Conservation (phyloP, 2,888 invertebrate species). For the Cheilosia grossa region DNA sequence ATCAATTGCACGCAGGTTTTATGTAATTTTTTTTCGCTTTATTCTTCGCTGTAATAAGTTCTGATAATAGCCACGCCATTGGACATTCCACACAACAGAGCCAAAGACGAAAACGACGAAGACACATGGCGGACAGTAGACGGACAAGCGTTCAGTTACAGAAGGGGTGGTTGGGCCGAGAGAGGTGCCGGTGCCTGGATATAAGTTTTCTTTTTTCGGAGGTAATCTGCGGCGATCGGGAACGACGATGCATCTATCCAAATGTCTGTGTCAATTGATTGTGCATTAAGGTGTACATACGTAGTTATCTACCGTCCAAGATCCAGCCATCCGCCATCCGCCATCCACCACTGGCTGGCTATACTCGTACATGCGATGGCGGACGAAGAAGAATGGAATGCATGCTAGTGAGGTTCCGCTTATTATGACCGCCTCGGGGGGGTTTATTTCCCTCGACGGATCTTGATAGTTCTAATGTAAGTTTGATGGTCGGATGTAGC, state of each 20-base stretch:
- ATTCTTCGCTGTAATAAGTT: slow-evolving; percentile 64
- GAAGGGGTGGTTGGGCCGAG: slow-evolving; percentile 57
- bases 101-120: slow-evolving; percentile 36
- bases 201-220: slow-evolving; percentile 38
- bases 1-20: slow-evolving; percentile 70
- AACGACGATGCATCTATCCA: slow-evolving; percentile 66
- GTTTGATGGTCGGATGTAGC: slow-evolving; percentile 48
- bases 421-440: slow-evolving; percentile 54
- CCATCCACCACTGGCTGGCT: not conserved
- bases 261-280: slow-evolving; percentile 73
- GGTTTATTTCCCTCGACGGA: slow-evolving; percentile 29
- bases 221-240: slow-evolving; percentile 62
- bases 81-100: slow-evolving; percentile 15
- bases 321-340: not conserved
- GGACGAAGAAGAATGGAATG: slow-evolving; percentile 58
- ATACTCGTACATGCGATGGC: not conserved
- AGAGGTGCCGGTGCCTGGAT: slow-evolving; percentile 41
- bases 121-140: slow-evolving; percentile 65
- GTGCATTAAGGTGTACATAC: slow-evolving; percentile 54
- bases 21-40: slow-evolving; percentile 27
- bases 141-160: slow-evolving; percentile 69
- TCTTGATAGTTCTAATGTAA: slow-evolving; percentile 54
- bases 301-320: slow-evolving; percentile 10
- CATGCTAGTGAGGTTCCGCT: slow-evolving; percentile 38
- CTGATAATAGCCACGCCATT: slow-evolving; percentile 65